Evolutionary conservation across 2,797 vertebrate species (phyloP).

Genomic region (Monodelphis domestica): DNA sequence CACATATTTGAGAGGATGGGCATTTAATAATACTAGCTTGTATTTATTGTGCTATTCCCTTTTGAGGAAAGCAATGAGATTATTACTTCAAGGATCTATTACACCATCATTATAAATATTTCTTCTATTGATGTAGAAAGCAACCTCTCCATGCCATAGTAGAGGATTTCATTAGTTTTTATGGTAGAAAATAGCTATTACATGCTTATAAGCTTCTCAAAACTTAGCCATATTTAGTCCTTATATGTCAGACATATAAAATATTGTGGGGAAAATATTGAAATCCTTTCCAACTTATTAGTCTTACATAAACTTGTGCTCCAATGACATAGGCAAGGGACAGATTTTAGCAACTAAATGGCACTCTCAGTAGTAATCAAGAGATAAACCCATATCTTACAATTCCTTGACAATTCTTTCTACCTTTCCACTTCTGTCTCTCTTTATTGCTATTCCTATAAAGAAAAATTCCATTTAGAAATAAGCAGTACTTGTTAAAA

Average conservation of each 20-base stretch:
- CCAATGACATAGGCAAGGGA: background rate
- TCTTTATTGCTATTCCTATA: background rate
- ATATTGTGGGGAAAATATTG: background rate
- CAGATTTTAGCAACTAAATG: background rate
- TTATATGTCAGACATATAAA: background rate
- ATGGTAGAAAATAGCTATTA: no score
- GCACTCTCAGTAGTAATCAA: background rate
- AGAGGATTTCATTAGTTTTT: no score
- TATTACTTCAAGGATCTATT: no score
- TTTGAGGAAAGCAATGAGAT: no score
- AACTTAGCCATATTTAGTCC: background rate
- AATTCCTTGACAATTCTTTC: background rate
- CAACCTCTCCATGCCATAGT: no score
- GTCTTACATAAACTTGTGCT: background rate
- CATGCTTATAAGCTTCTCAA: no score
- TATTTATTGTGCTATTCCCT: no score
- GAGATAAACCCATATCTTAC: background rate
- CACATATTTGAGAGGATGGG: no score
- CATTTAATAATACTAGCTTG: no score
- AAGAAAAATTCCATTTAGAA: background rate
- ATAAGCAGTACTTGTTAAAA: background rate
- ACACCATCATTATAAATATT: no score
- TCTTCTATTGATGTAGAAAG: no score
- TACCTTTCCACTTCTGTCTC: background rate
- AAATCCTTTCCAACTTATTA: background rate